Evolutionary conservation across 53 echinoderm and acorn worm genomes (phyloP), one percentile per base, ranked within the genome.

Genomic region (Paracentrotus lividus): DNA sequence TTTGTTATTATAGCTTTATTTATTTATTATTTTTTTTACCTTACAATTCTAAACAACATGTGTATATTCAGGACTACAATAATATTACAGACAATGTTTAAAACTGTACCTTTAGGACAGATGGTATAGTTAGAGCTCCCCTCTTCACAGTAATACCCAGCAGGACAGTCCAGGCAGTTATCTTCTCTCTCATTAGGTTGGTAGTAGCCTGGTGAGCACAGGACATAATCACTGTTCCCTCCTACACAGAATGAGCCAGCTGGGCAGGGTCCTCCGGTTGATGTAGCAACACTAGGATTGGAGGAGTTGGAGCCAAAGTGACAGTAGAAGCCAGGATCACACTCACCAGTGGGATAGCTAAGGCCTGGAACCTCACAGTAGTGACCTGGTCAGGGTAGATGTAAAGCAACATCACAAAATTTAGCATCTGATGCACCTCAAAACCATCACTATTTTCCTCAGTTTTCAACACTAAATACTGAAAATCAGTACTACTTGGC

Each of bases 251-350:
- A 98, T 0, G 98, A 95, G 14, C 98, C 98, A 34, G 97, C 54
- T 0, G 98, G 98, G 75, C 98, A 98, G 4, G 98, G 98, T 1
- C 98, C 98, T 24, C 98, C 98, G 3, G 95, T 92, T 0, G 94
- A 32, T 21, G 97, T 92, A 29, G 95, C 69, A 21, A 65, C 27
- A 92, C 97, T 95, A 3, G 97, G 98, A 86, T 96, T 95, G 86
- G 98, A 98, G 84, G 95, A 96, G 96, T 98, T 98, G 33, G 98
- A 98, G 66, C 95, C 98, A 0, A 88, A 94, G 38, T 81, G 89
- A 72, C 98, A 98, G 95, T 96, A 98, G 95, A 96, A 98, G 40
- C 98, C 98, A 0, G 95, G 94, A 32, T 98, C 97, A 49, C 98
- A 98, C 18, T 94, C 86, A 5, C 97, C 96, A 38, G 94, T 94